Evolutionary conservation across 2,888 invertebrate species (phyloP).

Genomic region (Melipona bicolor): DNA sequence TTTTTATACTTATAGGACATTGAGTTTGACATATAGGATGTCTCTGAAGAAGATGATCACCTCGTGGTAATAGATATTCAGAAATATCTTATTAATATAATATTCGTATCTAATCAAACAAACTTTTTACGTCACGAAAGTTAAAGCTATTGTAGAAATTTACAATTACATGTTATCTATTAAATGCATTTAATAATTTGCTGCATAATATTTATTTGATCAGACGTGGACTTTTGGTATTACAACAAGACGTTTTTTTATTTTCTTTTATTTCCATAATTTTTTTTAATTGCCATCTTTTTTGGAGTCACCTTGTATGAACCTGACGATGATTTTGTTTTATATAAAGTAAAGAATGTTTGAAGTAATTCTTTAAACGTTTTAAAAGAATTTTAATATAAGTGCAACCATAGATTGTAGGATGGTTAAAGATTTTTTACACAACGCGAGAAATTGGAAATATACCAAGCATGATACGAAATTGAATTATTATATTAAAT

Average conservation of each 20-base stretch:
- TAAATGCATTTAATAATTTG: too few species aligned
- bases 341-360: too few species aligned
- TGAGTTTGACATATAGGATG: neutral
- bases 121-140: neutral
- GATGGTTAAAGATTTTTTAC: neutral
- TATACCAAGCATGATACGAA: neutral
- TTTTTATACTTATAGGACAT: conserved; percentile 5
- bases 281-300: neutral
- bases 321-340: conserved; percentile 7
- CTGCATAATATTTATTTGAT: too few species aligned
- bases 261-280: neutral
- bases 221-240: too few species aligned
- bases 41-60: neutral
- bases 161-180: too few species aligned
- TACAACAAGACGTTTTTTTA: neutral
- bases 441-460: neutral
- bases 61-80: neutral
- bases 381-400: neutral
- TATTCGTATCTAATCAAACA: neutral
- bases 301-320: neutral
- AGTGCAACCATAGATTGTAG: conserved; percentile 1
- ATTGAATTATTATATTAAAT: neutral
- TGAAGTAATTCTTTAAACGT: neutral
- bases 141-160: too few species aligned
- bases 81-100: too few species aligned